A percentile compares a stretch with the other conserved stretches of the same genome.
These are phyloP conservation scores for Diabrotica virgifera DNA, from an alignment of 1,140 invertebrate genomes.

Conservation along the genomic window DNA sequence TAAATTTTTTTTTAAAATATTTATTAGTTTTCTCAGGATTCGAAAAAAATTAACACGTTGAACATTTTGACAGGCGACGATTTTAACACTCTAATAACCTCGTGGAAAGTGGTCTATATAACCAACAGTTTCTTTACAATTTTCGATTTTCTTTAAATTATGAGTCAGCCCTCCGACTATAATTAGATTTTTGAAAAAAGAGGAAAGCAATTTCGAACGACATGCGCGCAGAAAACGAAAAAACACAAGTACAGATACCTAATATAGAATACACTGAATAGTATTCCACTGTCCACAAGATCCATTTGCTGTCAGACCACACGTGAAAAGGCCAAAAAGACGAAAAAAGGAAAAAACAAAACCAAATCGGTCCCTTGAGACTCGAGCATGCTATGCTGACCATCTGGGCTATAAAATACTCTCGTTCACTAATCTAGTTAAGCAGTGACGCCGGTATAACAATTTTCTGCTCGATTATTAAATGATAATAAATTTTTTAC, in stretches of 20 bases:
- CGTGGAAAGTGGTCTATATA: too few relatives aligned
- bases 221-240: neutral
- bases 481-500: too few relatives aligned
- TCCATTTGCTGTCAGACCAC: constrained; percentile 6
- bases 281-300: constrained; percentile 9
- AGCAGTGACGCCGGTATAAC: neutral
- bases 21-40: too few relatives aligned
- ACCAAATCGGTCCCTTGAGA: constrained; percentile 12
- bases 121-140: too few relatives aligned
- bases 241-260: neutral
- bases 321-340: constrained; percentile 14
- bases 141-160: too few relatives aligned
- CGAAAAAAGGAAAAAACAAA: neutral
- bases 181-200: neutral
- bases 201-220: neutral
- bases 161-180: neutral
- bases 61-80: too few relatives aligned
- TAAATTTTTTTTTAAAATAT: too few relatives aligned
- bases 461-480: too few relatives aligned
- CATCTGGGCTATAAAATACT: constrained; percentile 15
- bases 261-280: constrained; percentile 9
- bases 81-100: too few relatives aligned
- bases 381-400: constrained; percentile 8
- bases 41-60: too few relatives aligned
- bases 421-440: constrained; percentile 7